Evolutionary conservation across 2,888 invertebrate species (phyloP).

Genomic region (Lissonota sp.): DNA sequence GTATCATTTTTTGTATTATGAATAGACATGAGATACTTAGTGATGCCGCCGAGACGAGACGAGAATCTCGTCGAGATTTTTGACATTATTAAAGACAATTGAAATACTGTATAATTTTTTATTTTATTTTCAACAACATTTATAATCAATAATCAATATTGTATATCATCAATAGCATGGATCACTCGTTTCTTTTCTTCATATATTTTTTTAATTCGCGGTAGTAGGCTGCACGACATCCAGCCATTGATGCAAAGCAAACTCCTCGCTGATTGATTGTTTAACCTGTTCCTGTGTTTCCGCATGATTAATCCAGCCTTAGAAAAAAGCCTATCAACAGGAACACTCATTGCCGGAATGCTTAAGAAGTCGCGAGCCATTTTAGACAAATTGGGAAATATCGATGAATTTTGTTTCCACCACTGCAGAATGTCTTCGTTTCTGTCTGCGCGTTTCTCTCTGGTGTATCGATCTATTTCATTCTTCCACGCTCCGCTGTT

Average conservation of each 20-base stretch:
- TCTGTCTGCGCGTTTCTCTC: slow-evolving; percentile 8
- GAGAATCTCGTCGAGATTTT: slow-evolving; percentile 17
- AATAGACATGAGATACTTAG: slow-evolving; percentile 42
- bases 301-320: slow-evolving; percentile 28
- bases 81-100: too few species aligned
- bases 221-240: slow-evolving; percentile 11
- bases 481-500: neutral
- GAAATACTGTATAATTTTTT: neutral
- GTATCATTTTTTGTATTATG: slow-evolving; percentile 40
- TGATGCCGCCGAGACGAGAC: slow-evolving; percentile 26
- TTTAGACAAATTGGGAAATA: slow-evolving; percentile 23
- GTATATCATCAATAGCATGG: too few species aligned
- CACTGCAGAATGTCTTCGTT: slow-evolving; percentile 35
- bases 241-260: slow-evolving; percentile 32
- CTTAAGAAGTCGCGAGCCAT: slow-evolving; percentile 41
- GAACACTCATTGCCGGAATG: slow-evolving; percentile 31
- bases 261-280: slow-evolving; percentile 14
- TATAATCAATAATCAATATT: too few species aligned
- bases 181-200: neutral
- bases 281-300: slow-evolving; percentile 35
- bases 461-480: slow-evolving; percentile 2
- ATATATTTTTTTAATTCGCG: neutral
- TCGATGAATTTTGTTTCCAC: slow-evolving; percentile 23
- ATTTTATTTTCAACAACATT: neutral
- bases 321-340: slow-evolving; percentile 31